Evolutionary conservation across 2,113 vertebrate genomes (phyloP), one percentile per base, ranked within the genome.

Genomic region (Salvelinus alpinus): DNA sequence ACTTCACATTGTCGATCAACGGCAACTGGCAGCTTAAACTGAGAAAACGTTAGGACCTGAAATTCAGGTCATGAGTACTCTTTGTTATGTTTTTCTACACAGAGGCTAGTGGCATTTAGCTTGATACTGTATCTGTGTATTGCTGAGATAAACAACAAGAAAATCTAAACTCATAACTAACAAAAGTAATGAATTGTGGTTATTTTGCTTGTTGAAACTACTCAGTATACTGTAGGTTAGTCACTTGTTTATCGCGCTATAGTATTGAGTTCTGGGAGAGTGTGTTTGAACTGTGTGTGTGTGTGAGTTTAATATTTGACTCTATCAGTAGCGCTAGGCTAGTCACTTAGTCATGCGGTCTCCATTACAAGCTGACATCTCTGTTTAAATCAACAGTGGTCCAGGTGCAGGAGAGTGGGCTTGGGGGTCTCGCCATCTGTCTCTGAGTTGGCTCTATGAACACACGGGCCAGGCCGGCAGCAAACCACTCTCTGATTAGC

Each of bases 281-380:
- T 18, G 54, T 20, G 54, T 20, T 20, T 57, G 54, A 18, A 57
- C 54, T 57, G 16, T 57, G 18, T 57, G 54, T 57, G 54, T 57
- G 54, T 57, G 13, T 44, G 38, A 62, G 85, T 84, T 86, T 88
- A 90, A 90, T 92, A 82, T 89, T 91, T 91, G 81, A 90, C 89
- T 88, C 76, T 51, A 78, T 83, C 70, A 75, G 67, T 75, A 6
- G 59, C 34, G 51, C 34, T 51, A 74, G 79, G 76, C 71, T 34
- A 6, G 66, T 76, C 78, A 75, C 75, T 81, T 73, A 75, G 73
- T 86, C 82, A 78, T 60, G 78, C 16, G n/a, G 71, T 76, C 66
- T 75, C 27, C 83, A 82, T 84, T 88, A 82, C 76, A 6, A 70
- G 60, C 72, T 73, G 88, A 86, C 88, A 86, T 86, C 81, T 81